Evolutionary conservation across 2,113 vertebrate species (phyloP).

Genomic region (Synodontis membranacea): DNA sequence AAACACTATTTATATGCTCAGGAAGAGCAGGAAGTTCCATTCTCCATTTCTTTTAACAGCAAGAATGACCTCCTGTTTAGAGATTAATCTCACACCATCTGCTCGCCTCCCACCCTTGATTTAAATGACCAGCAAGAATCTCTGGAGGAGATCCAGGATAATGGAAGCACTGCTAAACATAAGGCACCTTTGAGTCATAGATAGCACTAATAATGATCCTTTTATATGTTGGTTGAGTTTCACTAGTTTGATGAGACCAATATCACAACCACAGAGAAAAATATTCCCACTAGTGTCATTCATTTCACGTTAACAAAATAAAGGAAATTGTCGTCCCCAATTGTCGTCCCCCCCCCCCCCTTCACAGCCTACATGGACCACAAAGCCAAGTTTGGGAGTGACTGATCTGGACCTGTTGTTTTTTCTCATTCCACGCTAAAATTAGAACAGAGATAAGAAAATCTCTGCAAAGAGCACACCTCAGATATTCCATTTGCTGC

Average conservation of each 20-base stretch:
- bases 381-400: slow-evolving; percentile 12
- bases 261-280: background rate
- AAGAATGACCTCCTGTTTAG: slow-evolving; percentile 22
- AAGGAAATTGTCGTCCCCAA: background rate
- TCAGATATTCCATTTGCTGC: slow-evolving; percentile 60
- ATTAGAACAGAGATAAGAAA: slow-evolving; percentile 49
- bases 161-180: slow-evolving; percentile 30
- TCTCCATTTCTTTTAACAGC: background rate
- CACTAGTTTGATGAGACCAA: slow-evolving; percentile 17
- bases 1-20: slow-evolving; percentile 2
- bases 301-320: slow-evolving; percentile 5
- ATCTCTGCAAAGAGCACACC: slow-evolving; percentile 35
- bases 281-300: slow-evolving; percentile 4
- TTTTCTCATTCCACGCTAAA: slow-evolving; percentile 47
- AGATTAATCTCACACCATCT: slow-evolving; percentile 36
- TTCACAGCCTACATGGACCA: background rate
- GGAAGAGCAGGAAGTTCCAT: background rate
- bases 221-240: background rate
- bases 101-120: slow-evolving; percentile 2
- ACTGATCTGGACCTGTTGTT: slow-evolving; percentile 27
- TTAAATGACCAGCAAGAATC: slow-evolving; percentile 4
- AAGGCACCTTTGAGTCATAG: slow-evolving; percentile 23
- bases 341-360: background rate
- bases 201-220: background rate
- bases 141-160: slow-evolving; percentile 1